Evolutionary conservation across 2,888 invertebrate species (phyloP).

Genomic region (Anarsia innoxiella): DNA sequence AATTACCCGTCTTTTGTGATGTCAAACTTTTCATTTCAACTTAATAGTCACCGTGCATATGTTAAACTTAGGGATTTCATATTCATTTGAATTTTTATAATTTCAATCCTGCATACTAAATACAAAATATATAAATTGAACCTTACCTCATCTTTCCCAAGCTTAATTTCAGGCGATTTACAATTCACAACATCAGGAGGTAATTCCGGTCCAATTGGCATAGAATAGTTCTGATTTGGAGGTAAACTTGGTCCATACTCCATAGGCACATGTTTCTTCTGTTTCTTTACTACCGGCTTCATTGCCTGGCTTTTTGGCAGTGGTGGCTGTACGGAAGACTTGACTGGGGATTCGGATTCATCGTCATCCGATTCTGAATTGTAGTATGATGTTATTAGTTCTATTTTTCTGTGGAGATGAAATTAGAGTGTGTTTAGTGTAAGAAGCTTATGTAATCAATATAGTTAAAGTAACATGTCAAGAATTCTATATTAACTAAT

Average conservation of each 20-base stretch:
- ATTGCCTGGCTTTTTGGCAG: slow-evolving; percentile 15
- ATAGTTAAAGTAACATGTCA: too few species aligned
- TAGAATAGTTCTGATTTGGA: slow-evolving; percentile 43
- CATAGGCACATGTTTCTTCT: slow-evolving; percentile 28
- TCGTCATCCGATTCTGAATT: slow-evolving; percentile 73
- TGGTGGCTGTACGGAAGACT: slow-evolving; percentile 20
- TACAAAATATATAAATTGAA: too few species aligned
- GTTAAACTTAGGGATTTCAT: too few species aligned
- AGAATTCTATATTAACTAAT: too few species aligned
- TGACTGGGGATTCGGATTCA: slow-evolving; percentile 43
- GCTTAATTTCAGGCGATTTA: slow-evolving; percentile 25
- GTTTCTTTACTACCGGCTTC: slow-evolving; percentile 24
- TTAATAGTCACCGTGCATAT: too few species aligned
- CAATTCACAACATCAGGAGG: slow-evolving; percentile 34
- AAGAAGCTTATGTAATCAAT: too few species aligned
- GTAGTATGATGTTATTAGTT: slow-evolving; percentile 73
- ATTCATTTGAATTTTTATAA: too few species aligned
- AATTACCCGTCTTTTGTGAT: too few species aligned
- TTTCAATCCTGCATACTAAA: too few species aligned
- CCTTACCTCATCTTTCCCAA: slow-evolving; percentile 33
- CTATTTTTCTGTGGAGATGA: slow-evolving; percentile 75
- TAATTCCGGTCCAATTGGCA: slow-evolving; percentile 60
- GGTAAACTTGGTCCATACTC: slow-evolving; percentile 57
- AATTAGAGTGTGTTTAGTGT: too few species aligned
- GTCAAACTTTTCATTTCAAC: too few species aligned